Base-by-base conservation (phyloP, 2,888 invertebrate species). In the Bugulina stolonifera region DNA sequence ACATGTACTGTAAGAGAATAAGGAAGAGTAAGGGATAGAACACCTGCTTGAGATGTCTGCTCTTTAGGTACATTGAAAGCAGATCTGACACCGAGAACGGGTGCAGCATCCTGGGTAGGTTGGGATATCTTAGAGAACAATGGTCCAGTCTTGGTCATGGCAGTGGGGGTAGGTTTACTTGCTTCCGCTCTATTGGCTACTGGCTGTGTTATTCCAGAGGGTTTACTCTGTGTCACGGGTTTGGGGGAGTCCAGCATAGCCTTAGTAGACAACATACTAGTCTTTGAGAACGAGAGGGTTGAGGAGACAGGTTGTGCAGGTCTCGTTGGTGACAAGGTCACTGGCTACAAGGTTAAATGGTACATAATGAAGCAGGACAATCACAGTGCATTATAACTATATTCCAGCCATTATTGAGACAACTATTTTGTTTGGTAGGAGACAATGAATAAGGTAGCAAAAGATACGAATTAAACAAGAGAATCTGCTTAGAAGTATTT, bases 191-290 rank as follows among this genome's bases (percentile, higher is more conserved):
- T 27, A n/a, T n/a, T 64, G 27, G 64, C 64, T 64, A 64, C 27
- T 14, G 64, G 64, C 5, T 64, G 64, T 14, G 64, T 34, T 2
- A 64, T 5, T 2, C 64, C 64, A 18, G 64, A 5, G 18, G 64
- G 64, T 32, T 64, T 27, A 27, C 32, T 64, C 64, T 64, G 64
- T 2, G 64, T 64, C 32, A 64, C 64, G 25, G 22, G 29, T 5
- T 32, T 27, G 34, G 64, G 64, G 3, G n/a, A 3, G 18, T 64
- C 64, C 64, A 64, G 3, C 43, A 5, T 43, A 43, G 18, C 43
- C 43, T 43, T 5, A 43, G 43, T n/a, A n/a, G n/a, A n/a, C n/a
- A n/a, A 52, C 52, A 52, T 14, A 22, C 52, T 52, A 52, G 52
- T 52, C 10, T 22, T 14, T 52, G 22, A 10, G 14, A 22, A 10